Conservation (phyloP, 2,113 vertebrate genomes). For the Galemys pyrenaicus region DNA sequence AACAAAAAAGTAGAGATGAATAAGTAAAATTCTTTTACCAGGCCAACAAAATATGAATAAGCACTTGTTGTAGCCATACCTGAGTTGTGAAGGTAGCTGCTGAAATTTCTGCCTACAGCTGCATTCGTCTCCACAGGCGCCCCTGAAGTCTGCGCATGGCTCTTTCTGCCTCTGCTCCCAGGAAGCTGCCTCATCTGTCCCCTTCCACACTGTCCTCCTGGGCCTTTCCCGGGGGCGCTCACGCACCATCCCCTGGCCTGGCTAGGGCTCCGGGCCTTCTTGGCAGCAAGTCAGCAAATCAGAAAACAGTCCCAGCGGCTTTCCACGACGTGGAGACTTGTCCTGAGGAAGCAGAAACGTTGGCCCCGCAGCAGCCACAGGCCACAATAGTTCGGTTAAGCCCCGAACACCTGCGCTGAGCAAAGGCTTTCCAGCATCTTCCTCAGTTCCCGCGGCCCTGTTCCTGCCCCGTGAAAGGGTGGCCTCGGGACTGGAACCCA, state of each 20-base stretch:
- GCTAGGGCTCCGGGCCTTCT: background rate
- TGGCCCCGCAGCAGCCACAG: no score
- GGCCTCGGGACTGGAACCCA: background rate
- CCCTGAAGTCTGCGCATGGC: background rate
- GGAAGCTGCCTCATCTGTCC: background rate
- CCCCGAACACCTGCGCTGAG: background rate
- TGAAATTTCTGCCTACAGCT: background rate
- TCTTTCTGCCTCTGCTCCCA: background rate
- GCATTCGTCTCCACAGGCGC: rapidly evolving
- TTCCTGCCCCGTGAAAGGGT: background rate
- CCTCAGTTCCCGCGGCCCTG: background rate
- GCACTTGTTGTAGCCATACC: background rate
- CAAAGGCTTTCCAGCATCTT: background rate
- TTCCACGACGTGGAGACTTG: background rate
- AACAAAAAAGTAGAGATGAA: no score
- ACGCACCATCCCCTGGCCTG: background rate
- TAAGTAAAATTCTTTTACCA: no score
- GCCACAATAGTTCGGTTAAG: no score
- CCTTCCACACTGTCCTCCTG: background rate
- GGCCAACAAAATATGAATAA: no score
- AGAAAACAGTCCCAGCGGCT: background rate
- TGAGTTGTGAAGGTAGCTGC: background rate
- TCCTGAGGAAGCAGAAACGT: background rate
- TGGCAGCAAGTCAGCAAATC: background rate
- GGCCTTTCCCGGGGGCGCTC: background rate